Percentiles rank a stretch among this genome's conserved stretches.
Evolutionary conservation across 2,113 vertebrate species (phyloP).

Genomic region (Toxotes jaculatrix): DNA sequence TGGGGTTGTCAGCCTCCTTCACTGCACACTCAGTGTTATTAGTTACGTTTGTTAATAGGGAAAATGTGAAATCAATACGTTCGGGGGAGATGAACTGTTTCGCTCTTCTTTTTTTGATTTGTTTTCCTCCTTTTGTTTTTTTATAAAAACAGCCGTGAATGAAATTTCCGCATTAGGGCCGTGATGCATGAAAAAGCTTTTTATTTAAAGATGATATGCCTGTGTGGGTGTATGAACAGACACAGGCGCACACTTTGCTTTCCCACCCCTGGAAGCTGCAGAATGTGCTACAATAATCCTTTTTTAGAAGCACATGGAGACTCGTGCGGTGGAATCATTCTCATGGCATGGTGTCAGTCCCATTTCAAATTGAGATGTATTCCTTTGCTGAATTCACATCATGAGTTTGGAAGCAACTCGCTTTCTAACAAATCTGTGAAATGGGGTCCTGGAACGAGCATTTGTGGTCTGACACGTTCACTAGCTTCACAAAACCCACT

Average conservation of each 20-base stretch:
- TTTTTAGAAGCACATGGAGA: constrained; percentile 35
- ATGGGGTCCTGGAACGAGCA: not conserved
- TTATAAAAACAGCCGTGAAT: constrained; percentile 26
- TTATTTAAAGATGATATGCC: constrained; percentile 27
- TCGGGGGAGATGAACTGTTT: not conserved
- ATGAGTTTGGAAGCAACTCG: not conserved
- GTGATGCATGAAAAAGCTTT: constrained; percentile 31
- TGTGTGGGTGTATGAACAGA: not conserved
- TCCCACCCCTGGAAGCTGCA: constrained; percentile 7
- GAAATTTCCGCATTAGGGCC: constrained; percentile 18
- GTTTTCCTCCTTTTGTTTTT: constrained; percentile 11
- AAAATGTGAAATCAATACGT: constrained; percentile 2
- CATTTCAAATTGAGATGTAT: constrained; percentile 15
- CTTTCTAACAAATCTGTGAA: not conserved
- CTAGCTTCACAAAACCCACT: not conserved
- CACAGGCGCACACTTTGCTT: not conserved
- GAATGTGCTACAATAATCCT: constrained; percentile 49
- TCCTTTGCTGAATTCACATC: constrained; percentile 13
- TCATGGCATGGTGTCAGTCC: constrained; percentile 6
- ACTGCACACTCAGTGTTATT: not conserved
- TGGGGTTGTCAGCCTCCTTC: too few relatives aligned
- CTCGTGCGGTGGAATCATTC: not conserved
- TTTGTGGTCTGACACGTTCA: not conserved
- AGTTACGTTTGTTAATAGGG: constrained; percentile 15
- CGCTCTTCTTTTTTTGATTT: not conserved